These are phyloP conservation scores for Diabrotica virgifera DNA, from an alignment of 1,140 invertebrate genomes.

Conservation along the genomic window DNA sequence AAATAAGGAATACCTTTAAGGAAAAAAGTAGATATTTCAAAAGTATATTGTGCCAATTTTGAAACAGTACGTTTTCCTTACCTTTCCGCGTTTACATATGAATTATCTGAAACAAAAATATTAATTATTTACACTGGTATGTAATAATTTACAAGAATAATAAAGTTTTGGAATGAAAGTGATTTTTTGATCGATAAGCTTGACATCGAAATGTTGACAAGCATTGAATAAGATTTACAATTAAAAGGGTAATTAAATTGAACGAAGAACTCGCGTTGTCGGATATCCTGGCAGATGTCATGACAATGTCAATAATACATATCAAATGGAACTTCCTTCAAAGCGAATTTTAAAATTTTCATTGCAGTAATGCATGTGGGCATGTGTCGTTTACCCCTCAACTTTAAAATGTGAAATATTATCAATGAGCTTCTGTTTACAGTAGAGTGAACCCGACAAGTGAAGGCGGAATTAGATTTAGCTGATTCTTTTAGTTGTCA, in stretches of 20 bases:
- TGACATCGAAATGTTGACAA: slow-evolving; percentile 13
- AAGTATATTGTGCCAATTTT: too few relatives aligned
- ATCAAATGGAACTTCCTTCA: slow-evolving; percentile 40
- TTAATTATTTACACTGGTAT: too few relatives aligned
- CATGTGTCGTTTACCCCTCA: slow-evolving; percentile 31
- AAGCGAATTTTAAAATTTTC: slow-evolving; percentile 35
- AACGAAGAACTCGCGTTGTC: slow-evolving; percentile 34
- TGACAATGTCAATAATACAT: slow-evolving; percentile 37
- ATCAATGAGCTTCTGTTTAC: slow-evolving; percentile 44
- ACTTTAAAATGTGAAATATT: slow-evolving; percentile 43
- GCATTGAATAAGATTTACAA: slow-evolving; percentile 26
- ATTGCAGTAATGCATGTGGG: slow-evolving; percentile 13
- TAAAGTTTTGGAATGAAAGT: too few relatives aligned
- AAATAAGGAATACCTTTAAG: too few relatives aligned
- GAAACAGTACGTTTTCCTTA: too few relatives aligned
- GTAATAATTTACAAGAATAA: too few relatives aligned
- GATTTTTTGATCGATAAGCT: neutral
- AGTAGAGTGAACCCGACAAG: slow-evolving; percentile 37
- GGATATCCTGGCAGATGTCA: slow-evolving; percentile 44
- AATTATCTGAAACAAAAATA: too few relatives aligned
- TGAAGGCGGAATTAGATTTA: slow-evolving; percentile 39
- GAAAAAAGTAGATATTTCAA: too few relatives aligned
- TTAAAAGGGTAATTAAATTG: slow-evolving; percentile 45
- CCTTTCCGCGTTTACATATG: too few relatives aligned
- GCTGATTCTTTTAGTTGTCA: slow-evolving; percentile 35